These are phyloP conservation scores for Morus bassanus DNA, from an alignment of 2,797 vertebrate genomes.

Conservation along the genomic window DNA sequence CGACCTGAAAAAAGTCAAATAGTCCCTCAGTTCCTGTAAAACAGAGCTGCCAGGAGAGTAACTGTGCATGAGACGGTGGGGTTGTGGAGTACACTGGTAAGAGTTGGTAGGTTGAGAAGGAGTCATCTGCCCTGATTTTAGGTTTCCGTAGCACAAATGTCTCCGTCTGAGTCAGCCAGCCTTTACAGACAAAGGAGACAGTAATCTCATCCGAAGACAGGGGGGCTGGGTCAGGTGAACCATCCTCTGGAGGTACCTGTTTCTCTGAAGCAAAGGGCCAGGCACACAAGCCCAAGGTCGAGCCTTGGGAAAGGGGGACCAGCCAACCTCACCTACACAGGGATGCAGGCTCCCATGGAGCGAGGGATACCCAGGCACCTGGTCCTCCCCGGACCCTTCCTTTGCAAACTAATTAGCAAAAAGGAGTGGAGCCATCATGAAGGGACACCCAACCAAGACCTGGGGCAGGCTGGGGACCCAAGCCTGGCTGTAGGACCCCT, in stretches of 20 bases:
- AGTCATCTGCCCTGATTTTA: background rate
- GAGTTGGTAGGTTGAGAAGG: background rate
- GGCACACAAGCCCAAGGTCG: background rate
- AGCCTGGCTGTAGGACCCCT: background rate
- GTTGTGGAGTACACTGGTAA: background rate
- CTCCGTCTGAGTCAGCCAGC: background rate
- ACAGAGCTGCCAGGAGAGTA: background rate
- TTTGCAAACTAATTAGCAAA: background rate
- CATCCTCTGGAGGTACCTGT: background rate
- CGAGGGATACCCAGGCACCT: accelerated
- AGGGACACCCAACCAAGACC: background rate
- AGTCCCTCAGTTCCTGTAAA: background rate
- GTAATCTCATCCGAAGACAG: background rate
- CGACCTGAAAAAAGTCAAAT: background rate
- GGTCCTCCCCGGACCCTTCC: background rate
- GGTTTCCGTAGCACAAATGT: background rate
- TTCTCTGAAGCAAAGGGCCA: accelerated
- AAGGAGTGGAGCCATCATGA: background rate
- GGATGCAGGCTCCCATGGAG: background rate
- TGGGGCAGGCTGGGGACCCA: accelerated
- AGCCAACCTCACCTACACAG: background rate
- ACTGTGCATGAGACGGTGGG: background rate
- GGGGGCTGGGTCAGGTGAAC: background rate
- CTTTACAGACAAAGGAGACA: background rate
- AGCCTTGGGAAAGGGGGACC: background rate